Evolutionary conservation across 2,888 invertebrate genomes (phyloP).

Genomic region (Cryptocheilus praepositus): DNA sequence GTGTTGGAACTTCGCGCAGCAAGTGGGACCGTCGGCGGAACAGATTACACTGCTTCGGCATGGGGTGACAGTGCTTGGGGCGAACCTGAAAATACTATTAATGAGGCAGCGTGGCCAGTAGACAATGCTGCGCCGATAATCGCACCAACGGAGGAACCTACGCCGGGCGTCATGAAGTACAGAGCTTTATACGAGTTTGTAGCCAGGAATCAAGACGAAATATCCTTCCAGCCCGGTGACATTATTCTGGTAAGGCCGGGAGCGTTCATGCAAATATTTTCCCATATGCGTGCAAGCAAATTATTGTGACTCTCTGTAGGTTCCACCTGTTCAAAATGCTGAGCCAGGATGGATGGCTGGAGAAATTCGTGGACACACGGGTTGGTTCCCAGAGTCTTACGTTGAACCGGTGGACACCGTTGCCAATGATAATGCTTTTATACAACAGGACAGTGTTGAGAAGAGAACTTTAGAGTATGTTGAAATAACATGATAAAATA

Average conservation of each 20-base stretch:
- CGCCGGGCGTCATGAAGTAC: conserved; percentile 82
- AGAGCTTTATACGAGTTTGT: conserved; percentile 95
- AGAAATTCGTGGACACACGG: conserved; percentile 90
- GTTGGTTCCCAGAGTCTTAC: conserved; percentile 98
- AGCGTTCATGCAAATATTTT: background rate
- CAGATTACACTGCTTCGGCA: conserved; percentile 75
- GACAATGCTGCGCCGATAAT: conserved; percentile 65
- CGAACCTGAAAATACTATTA: conserved; percentile 66
- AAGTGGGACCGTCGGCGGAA: conserved; percentile 71
- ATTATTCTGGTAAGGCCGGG: conserved; percentile 82
- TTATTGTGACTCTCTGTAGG: conserved; percentile 68
- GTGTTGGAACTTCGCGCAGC: conserved; percentile 78
- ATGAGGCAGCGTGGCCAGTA: conserved; percentile 75
- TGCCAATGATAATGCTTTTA: conserved; percentile 72
- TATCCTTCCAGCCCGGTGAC: conserved; percentile 95
- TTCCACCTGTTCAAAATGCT: conserved; percentile 86
- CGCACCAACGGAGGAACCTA: conserved; percentile 69
- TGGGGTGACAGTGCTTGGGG: conserved; percentile 82
- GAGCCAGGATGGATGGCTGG: conserved; percentile 99
- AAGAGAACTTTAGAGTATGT: conserved; percentile 77
- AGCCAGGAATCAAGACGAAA: conserved; percentile 93
- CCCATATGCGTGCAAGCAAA: conserved; percentile 4
- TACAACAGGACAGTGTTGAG: conserved; percentile 69
- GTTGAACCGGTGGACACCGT: conserved; percentile 84
- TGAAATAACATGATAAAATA: too few species aligned